Evolutionary conservation across 2,797 vertebrate species (phyloP).

Genomic region (Microctenopoma steveboyesi): DNA sequence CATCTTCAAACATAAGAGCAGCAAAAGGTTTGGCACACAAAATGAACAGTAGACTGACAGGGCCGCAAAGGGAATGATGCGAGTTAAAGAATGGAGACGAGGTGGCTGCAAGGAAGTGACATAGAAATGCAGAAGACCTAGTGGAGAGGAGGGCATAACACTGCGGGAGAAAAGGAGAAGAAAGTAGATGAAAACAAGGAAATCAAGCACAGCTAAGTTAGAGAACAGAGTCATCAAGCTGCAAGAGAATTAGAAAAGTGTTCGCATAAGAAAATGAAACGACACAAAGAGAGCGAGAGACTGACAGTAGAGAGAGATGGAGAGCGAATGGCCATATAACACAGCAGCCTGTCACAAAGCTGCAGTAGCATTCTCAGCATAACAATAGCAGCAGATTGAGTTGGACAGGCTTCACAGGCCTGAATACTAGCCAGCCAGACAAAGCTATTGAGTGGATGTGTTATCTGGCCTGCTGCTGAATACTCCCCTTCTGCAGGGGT

Average conservation of each 20-base stretch:
- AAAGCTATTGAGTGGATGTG: conserved; percentile 67
- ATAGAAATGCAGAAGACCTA: background rate
- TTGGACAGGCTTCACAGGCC: conserved; percentile 78
- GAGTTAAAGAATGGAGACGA: conserved; percentile 38
- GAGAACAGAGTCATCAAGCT: conserved; percentile 24
- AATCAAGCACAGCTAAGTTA: conserved; percentile 32
- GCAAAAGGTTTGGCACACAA: conserved; percentile 47
- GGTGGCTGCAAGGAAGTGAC: conserved; percentile 42
- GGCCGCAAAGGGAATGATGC: conserved; percentile 14
- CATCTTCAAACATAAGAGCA: conserved; percentile 51
- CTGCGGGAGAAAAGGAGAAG: conserved; percentile 3
- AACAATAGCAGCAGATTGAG: conserved; percentile 79
- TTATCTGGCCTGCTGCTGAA: conserved; percentile 65
- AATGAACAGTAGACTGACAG: conserved; percentile 43
- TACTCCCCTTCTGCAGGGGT: conserved; percentile 50
- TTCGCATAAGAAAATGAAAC: conserved; percentile 23
- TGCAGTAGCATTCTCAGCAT: conserved; percentile 64
- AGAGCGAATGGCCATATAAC: conserved; percentile 52
- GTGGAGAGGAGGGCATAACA: conserved; percentile 17
- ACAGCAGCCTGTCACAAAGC: conserved; percentile 59
- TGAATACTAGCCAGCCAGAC: conserved; percentile 69
- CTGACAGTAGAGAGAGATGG: background rate
- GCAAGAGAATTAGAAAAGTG: conserved; percentile 42
- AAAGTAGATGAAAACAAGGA: conserved; percentile 41
- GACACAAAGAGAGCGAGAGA: conserved; percentile 25